These are phyloP conservation scores for Lasius fuliginosus DNA, from an alignment of 2,888 invertebrate species.

Conservation along the genomic window DNA sequence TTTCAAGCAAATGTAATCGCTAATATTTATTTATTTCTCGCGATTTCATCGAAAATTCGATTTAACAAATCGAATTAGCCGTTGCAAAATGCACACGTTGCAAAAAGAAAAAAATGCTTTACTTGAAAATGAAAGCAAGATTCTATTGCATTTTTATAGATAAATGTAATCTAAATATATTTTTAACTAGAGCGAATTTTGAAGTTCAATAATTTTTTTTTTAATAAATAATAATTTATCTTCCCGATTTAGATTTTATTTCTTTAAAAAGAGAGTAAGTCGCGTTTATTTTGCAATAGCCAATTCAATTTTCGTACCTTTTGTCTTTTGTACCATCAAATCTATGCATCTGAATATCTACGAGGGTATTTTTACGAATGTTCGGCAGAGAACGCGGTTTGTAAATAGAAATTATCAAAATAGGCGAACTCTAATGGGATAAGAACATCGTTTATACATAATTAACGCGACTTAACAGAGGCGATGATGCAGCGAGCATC, in stretches of 20 bases:
- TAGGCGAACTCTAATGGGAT: slow-evolving; percentile 44
- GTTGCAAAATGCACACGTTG: not conserved
- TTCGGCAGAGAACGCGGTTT: slow-evolving; percentile 34
- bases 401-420: slow-evolving; percentile 56
- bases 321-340: not conserved
- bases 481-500: slow-evolving; percentile 45
- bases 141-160: not conserved
- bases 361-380: slow-evolving; percentile 17
- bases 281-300: slow-evolving; percentile 21
- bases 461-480: slow-evolving; percentile 31
- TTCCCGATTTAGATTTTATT: not conserved
- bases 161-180: not conserved
- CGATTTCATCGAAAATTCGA: not conserved
- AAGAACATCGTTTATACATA: slow-evolving; percentile 62
- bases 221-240: not conserved
- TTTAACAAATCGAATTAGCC: not conserved
- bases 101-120: not conserved
- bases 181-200: not conserved
- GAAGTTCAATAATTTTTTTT: not conserved
- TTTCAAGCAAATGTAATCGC: not conserved
- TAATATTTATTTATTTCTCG: not conserved
- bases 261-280: not conserved
- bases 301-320: not conserved
- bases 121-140: not conserved
- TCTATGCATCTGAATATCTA: not conserved